Conservation (phyloP, 2,888 invertebrate species). For the Acrobasis suavella region DNA sequence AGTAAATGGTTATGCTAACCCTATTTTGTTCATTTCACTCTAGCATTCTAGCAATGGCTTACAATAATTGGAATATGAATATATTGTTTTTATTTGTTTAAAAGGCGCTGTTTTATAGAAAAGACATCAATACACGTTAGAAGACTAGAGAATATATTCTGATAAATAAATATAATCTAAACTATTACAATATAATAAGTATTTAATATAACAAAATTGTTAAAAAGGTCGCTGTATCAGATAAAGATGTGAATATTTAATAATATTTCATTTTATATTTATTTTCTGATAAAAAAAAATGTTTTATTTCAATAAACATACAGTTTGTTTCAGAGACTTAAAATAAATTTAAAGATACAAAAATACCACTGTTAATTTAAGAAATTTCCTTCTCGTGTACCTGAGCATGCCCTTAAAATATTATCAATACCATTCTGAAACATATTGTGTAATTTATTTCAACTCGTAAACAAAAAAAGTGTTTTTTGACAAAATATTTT, state of each 20-base stretch:
- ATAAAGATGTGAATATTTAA: too few relatives aligned
- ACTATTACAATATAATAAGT: not conserved
- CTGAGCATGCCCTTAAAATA: too few relatives aligned
- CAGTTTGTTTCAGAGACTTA: not conserved
- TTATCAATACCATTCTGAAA: too few relatives aligned
- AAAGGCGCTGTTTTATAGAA: constrained; percentile 35
- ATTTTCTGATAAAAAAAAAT: too few relatives aligned
- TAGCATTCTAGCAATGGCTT: constrained; percentile 39
- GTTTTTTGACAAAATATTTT: too few relatives aligned
- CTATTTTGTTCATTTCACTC: constrained; percentile 34
- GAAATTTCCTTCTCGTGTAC: too few relatives aligned
- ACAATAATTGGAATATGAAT: constrained; percentile 33
- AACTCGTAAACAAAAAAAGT: too few relatives aligned
- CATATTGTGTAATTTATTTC: too few relatives aligned
- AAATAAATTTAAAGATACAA: not conserved
- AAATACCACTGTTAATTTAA: too few relatives aligned
- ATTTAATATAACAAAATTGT: not conserved
- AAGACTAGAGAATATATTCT: constrained; percentile 30
- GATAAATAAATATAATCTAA: not conserved
- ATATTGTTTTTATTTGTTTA: constrained; percentile 32
- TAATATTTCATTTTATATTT: too few relatives aligned
- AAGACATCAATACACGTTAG: constrained; percentile 28
- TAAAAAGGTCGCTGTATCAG: too few relatives aligned
- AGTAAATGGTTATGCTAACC: constrained; percentile 20
- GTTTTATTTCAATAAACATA: not conserved